These are phyloP conservation scores for Suricata suricatta DNA, from an alignment of 2,113 vertebrate species.

Conservation along the genomic window DNA sequence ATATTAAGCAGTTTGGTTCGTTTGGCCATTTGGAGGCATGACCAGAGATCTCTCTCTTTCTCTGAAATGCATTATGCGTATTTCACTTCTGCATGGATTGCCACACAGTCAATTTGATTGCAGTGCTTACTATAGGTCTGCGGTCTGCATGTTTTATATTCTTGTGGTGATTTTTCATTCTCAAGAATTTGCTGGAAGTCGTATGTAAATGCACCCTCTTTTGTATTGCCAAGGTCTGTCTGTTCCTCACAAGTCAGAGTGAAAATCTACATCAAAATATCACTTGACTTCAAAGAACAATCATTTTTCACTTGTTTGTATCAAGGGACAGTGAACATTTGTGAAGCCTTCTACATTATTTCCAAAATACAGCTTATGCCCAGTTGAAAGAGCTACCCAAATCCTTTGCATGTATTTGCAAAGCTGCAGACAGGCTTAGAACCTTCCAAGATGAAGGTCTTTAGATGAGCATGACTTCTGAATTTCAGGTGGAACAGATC, in stretches of 20 bases:
- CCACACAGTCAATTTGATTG: neutral
- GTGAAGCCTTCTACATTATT: slow-evolving; percentile 41
- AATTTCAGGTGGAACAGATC: slow-evolving; percentile 59
- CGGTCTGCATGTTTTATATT: slow-evolving; percentile 56
- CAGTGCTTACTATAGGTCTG: neutral
- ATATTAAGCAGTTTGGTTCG: neutral
- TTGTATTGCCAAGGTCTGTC: slow-evolving; percentile 39
- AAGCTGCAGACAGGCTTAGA: slow-evolving; percentile 12
- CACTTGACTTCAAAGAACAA: slow-evolving; percentile 63
- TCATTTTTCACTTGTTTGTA: slow-evolving; percentile 54
- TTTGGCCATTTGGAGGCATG: neutral
- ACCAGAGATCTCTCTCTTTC: neutral
- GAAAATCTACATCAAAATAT: slow-evolving; percentile 61
- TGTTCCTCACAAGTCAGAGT: slow-evolving; percentile 50
- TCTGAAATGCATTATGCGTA: neutral
- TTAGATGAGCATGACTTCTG: slow-evolving; percentile 31
- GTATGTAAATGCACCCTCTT: slow-evolving; percentile 46
- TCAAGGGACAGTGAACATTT: slow-evolving; percentile 17
- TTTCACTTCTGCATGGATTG: neutral
- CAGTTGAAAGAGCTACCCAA: slow-evolving; percentile 17
- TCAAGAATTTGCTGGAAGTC: slow-evolving; percentile 64
- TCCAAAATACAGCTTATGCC: neutral
- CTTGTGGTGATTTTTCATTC: slow-evolving; percentile 35
- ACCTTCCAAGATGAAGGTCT: slow-evolving; percentile 30
- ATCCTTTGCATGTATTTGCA: slow-evolving; percentile 43